Evolutionary conservation across 2,888 invertebrate species (phyloP), one percentile per base, ranked within the genome.

Genomic region (Papilio gigon): DNA sequence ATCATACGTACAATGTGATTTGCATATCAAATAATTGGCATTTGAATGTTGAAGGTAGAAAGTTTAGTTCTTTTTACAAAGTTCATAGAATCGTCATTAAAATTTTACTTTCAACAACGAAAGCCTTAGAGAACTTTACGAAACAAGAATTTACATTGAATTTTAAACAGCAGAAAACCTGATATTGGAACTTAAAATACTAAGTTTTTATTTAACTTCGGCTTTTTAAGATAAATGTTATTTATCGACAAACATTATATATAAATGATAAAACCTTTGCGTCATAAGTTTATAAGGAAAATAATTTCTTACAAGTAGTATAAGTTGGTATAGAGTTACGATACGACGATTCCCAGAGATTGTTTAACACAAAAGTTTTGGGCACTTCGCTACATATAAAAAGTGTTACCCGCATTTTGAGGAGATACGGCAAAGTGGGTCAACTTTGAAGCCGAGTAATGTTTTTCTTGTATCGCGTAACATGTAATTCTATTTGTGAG

Each of bases 401-500:
- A 56, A 4, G 6, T 14, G 27, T 27, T 27, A 56, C 27, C 30
- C 53, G 30, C 53, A 56, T 30, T n/a, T 30, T 17, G 25, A 4
- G 53, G 30, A 35, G 33, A 63, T 63, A 33, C 64, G 11, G 12
- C 25, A 37, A 35, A 64, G n/a, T 37, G 37, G 37, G 50, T 44
- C 33, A 62, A 44, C 44, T 56, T 56, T 56, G 53, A 56, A 56
- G 53, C 53, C 53, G 44, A 37, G 22, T 35, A 53, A 25, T 64
- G 37, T 64, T 64, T 64, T 37, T 50, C 37, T 53, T 53, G 50
- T 64, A 64, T 53, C 64, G 50, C 27, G 14, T 12, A 37, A 37
- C 37, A 40, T 33, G 25, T 53, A 64, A 64, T 40, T 53, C 53
- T 27, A 53, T 64, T 53, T 64, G 33, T 50, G 37, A 64, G 53